These are phyloP conservation scores for Marmota flaviventris DNA, from an alignment of 2,113 vertebrate genomes.

Conservation along the genomic window DNA sequence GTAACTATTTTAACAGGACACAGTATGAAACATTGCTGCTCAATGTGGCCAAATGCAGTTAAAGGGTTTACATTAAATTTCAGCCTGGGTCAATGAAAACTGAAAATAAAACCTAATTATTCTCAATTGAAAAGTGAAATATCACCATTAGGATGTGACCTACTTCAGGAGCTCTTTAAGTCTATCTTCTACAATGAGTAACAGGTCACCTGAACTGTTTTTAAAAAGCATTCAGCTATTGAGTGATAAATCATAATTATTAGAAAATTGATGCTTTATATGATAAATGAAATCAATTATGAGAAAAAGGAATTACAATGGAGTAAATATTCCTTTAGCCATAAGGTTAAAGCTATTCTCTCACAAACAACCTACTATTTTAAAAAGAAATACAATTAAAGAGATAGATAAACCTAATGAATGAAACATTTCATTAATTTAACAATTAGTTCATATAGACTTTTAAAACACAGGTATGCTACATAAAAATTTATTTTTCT, in stretches of 20 bases:
- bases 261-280: not conserved
- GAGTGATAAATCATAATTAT: not conserved
- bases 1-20: constrained; percentile 77
- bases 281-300: constrained; percentile 12
- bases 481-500: constrained; percentile 79
- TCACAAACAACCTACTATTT: constrained; percentile 55
- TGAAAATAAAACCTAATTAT: constrained; percentile 89
- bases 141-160: constrained; percentile 85
- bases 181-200: constrained; percentile 71
- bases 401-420: constrained; percentile 79
- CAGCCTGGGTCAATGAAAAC: constrained; percentile 86
- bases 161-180: constrained; percentile 83
- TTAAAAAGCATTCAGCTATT: not conserved
- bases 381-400: constrained; percentile 71
- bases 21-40: constrained; percentile 51
- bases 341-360: constrained; percentile 68
- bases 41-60: constrained; percentile 74
- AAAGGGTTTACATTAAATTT: constrained; percentile 82
- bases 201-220: not conserved
- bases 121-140: constrained; percentile 89
- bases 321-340: constrained; percentile 16
- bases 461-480: constrained; percentile 76
- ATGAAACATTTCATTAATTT: constrained; percentile 79
- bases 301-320: not conserved
- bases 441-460: constrained; percentile 77